Conservation (phyloP, 2,888 invertebrate species). For the Lochmaea capreae region DNA sequence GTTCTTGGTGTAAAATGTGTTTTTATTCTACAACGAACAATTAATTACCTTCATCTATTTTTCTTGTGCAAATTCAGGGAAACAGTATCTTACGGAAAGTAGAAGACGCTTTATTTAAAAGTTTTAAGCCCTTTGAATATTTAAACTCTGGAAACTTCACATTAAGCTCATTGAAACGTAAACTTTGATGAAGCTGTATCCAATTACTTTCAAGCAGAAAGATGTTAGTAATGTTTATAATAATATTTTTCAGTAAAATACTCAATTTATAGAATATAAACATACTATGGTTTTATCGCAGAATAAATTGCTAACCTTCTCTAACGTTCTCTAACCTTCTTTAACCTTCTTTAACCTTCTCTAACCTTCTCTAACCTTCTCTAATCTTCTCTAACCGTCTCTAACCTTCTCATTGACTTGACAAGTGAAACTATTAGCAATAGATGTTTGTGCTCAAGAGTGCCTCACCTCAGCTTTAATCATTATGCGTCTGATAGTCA, state of each 20-base stretch:
- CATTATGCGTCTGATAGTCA: too few species aligned
- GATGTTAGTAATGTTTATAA: neutral
- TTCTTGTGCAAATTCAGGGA: neutral
- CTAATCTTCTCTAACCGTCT: too few species aligned
- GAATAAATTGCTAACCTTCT: too few species aligned
- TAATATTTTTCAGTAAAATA: neutral
- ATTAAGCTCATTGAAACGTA: constrained; percentile 31
- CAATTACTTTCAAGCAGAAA: neutral
- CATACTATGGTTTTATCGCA: too few species aligned
- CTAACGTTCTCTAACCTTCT: too few species aligned
- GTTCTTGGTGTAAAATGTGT: neutral
- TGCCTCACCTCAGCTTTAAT: too few species aligned
- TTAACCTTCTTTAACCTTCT: too few species aligned
- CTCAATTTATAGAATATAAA: neutral
- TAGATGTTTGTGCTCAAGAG: too few species aligned
- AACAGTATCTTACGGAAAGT: neutral
- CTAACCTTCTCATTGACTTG: too few species aligned
- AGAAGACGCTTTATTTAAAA: constrained; percentile 25
- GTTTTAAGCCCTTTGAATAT: constrained; percentile 22
- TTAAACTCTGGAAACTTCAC: constrained; percentile 22
- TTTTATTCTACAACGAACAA: neutral
- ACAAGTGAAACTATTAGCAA: too few species aligned
- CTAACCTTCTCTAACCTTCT: too few species aligned
- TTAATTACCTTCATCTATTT: constrained; percentile 6
- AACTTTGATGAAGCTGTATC: constrained; percentile 1